Base-by-base conservation (phyloP, 2,888 invertebrate species). In the Asteroscopus sphinx region DNA sequence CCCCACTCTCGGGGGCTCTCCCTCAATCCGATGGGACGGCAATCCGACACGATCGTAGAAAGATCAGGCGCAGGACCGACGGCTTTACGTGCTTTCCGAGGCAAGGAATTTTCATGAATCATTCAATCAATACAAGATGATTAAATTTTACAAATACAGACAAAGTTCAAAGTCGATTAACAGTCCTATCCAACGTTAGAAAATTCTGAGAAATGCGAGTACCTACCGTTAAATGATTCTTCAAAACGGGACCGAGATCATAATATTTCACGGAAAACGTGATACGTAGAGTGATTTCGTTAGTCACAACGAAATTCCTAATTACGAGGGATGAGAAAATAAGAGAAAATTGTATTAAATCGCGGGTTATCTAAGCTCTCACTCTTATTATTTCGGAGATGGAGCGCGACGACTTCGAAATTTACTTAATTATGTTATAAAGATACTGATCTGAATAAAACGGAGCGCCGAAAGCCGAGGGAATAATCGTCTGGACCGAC, bases 361-460 rank as follows among this genome's bases (percentile, higher is more conserved):
- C 83, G 83, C 77, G 79, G 82, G 85, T 88, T 86, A 87, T 85
- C 84, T 83, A 77, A 83, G 82, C 85, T 84, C 80, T 86, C 79
- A 84, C 80, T 83, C 82, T 85, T 88, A 89, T 90, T 88, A 87
- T 89, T 85, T 88, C 73, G 78, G 80, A 82, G 81, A 85, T 80
- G 80, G 83, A 78, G 79, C 82, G 80, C 79, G 85, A 85, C 79
- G 85, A 85, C 85, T 88, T 87, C 71, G 82, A 90, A 90, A 90
- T 90, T 89, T 83, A 86, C 86, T 89, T 89, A 90, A 90, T 90
- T 88, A 87, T 86, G 82, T 87, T 89, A 83, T 85, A 86, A 89
- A 88, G 88, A 90, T 88, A 89, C 82, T 77, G 82, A 90, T 89
- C 86, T 79, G 78, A 84, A 85, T 81, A 83, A 88, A 88, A 81